Evolutionary conservation across 2,797 vertebrate species (phyloP).

Genomic region (Poeciliopsis turneri): DNA sequence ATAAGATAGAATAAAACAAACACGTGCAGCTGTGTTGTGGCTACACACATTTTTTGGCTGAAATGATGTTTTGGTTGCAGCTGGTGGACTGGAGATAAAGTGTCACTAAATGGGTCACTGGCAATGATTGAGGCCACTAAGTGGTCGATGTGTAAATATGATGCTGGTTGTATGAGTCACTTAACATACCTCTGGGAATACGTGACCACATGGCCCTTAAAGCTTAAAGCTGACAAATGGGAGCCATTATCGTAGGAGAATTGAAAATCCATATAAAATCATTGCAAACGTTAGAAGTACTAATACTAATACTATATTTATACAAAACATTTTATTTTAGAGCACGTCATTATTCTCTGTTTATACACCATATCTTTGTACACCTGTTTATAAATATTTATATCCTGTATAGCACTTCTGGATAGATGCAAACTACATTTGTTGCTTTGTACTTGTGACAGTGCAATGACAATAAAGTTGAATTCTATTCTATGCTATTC

Average conservation of each 20-base stretch:
- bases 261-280: not conserved
- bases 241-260: not conserved
- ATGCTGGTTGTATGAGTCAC: constrained; percentile 7
- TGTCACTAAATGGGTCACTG: constrained; percentile 1
- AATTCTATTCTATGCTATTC: too few relatives aligned
- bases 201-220: not conserved
- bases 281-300: not conserved
- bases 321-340: too few relatives aligned
- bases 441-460: too few relatives aligned
- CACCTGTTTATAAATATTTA: too few relatives aligned
- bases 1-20: not conserved
- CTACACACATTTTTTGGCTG: not conserved
- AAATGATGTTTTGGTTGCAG: constrained; percentile 9
- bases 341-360: too few relatives aligned
- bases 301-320: too few relatives aligned
- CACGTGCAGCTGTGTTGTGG: not conserved
- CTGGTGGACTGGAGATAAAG: not conserved
- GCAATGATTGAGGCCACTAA: constrained; percentile 5
- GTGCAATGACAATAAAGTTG: too few relatives aligned
- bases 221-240: not conserved
- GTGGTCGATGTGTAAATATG: constrained; percentile 8
- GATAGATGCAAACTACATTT: too few relatives aligned
- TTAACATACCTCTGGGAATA: not conserved
- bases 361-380: too few relatives aligned
- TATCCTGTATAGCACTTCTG: too few relatives aligned